Percentiles rank a stretch among this genome's conserved stretches.
phyloP scores from a whole-genome alignment of 1,140 invertebrate species.

The Carposina sasakii region DNA sequence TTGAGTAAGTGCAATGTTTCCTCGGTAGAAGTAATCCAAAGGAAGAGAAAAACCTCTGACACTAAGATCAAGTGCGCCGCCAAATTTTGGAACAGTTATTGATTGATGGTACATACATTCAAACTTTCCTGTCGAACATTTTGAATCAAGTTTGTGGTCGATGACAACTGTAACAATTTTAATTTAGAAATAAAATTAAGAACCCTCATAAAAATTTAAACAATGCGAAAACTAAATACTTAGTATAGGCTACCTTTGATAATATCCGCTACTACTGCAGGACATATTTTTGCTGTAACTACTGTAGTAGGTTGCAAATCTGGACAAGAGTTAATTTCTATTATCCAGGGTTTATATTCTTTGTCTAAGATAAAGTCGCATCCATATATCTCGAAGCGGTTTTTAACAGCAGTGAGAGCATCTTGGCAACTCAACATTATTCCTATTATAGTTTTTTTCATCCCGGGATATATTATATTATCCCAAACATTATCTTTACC shows the following conservation, averaged over 20 bases:
- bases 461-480: constrained; percentile 86
- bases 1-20: constrained; percentile 37
- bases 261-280: constrained; percentile 86
- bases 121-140: constrained; percentile 73
- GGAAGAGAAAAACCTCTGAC: constrained; percentile 42
- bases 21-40: constrained; percentile 50
- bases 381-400: constrained; percentile 92
- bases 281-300: constrained; percentile 87
- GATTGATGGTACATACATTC: constrained; percentile 67
- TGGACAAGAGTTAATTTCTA: constrained; percentile 95
- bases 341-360: constrained; percentile 90
- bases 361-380: constrained; percentile 93
- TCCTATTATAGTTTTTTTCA: constrained; percentile 87
- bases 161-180: constrained; percentile 71
- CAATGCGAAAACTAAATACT: constrained; percentile 8
- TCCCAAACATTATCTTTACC: constrained; percentile 73
- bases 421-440: constrained; percentile 86
- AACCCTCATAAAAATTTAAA: neutral
- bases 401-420: constrained; percentile 80
- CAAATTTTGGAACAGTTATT: constrained; percentile 43
- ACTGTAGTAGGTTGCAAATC: constrained; percentile 87
- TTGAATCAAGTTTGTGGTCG: constrained; percentile 68
- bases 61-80: constrained; percentile 32
- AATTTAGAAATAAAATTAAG: constrained; percentile 9
- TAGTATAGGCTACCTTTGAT: constrained; percentile 84